Conservation (phyloP, 2,888 invertebrate species). For the Meiosimyza decipiens region DNA sequence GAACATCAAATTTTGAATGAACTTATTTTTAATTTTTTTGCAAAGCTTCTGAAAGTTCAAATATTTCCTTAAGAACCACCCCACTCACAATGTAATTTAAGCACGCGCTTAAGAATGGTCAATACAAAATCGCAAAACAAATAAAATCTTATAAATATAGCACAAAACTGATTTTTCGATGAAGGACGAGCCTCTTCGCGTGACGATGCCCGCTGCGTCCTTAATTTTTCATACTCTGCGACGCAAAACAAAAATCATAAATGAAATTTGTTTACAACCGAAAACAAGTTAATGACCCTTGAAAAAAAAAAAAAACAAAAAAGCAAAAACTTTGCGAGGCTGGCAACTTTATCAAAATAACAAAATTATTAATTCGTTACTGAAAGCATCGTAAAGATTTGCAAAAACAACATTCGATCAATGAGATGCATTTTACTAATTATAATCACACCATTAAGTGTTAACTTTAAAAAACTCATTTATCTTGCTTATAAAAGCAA, state of each 20-base stretch:
- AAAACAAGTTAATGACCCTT: slow-evolving; percentile 13
- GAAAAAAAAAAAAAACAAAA: neutral
- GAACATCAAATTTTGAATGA: too few species aligned
- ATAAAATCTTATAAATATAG: neutral
- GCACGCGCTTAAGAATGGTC: neutral
- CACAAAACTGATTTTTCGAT: neutral
- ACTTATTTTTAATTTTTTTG: too few species aligned
- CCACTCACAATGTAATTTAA: neutral
- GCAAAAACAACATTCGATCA: slow-evolving; percentile 3
- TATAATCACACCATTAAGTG: neutral
- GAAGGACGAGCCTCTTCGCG: too few species aligned
- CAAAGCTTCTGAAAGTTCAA: too few species aligned
- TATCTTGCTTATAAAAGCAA: neutral
- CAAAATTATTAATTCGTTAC: neutral
- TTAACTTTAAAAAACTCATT: neutral
- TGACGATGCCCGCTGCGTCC: too few species aligned
- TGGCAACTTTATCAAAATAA: neutral
- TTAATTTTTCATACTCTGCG: neutral
- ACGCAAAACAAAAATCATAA: neutral
- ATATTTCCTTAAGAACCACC: too few species aligned
- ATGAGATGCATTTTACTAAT: neutral
- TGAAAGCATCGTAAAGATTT: neutral
- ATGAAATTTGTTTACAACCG: neutral
- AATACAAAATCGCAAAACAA: neutral
- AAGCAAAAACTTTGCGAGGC: neutral